phyloP scores from a whole-genome alignment of 1,140 invertebrate species.

The Coenobita brevimanus region DNA sequence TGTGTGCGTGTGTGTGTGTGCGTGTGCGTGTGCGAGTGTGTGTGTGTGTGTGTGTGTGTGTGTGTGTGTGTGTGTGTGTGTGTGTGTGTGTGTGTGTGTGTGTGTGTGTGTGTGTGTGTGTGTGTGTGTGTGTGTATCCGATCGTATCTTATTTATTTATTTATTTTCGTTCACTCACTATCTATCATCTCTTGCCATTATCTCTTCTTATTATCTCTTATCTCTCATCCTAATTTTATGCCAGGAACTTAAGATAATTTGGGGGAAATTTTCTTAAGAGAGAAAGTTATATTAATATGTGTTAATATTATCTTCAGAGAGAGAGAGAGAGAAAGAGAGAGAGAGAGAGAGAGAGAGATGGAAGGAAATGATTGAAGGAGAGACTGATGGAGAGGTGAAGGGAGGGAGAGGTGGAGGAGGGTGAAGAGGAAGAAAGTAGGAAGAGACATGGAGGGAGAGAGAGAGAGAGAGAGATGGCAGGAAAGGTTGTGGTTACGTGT shows the following conservation, averaged over 20 bases:
- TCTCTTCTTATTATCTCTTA: not conserved
- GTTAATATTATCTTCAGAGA: not conserved
- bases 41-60: not conserved
- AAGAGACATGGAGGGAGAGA: not conserved
- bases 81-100: not conserved
- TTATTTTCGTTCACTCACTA: not conserved
- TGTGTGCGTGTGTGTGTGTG: no score
- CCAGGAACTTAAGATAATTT: not conserved
- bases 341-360: not conserved
- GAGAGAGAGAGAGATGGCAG: not conserved
- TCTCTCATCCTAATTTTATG: not conserved
- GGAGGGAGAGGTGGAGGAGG: no score
- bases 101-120: constrained; percentile 11
- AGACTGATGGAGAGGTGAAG: not conserved
- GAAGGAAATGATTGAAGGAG: not conserved
- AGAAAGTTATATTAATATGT: not conserved
- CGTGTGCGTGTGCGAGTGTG: no score
- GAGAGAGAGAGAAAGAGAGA: not conserved
- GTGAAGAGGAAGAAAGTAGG: not conserved
- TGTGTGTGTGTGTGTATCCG: not conserved
- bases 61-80: not conserved
- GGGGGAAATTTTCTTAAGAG: no score
- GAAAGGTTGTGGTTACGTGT: not conserved
- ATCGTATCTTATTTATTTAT: not conserved
- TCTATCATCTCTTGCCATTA: not conserved